A percentile compares a stretch with the other conserved stretches of the same genome.
Evolutionary conservation across 1,140 invertebrate genomes (phyloP).

Genomic region (Ostrea edulis): DNA sequence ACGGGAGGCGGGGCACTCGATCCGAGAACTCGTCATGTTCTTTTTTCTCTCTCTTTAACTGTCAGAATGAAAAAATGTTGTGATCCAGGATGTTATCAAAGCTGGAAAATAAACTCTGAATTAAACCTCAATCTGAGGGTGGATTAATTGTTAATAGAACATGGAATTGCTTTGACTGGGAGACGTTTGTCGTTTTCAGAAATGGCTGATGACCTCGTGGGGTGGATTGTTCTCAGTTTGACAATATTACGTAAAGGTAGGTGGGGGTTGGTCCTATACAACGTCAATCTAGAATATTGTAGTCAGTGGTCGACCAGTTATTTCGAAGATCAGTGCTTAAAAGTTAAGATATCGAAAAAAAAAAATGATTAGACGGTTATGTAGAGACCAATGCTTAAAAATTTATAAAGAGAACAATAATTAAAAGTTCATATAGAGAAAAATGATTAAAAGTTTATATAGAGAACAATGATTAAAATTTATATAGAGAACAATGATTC

Average conservation of each 20-base stretch:
- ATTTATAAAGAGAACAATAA: too few relatives aligned
- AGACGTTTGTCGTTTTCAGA: neutral
- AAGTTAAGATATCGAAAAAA: too few relatives aligned
- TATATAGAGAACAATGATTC: too few relatives aligned
- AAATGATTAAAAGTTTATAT: too few relatives aligned
- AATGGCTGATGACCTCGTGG: neutral
- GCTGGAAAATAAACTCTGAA: neutral
- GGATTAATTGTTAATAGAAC: neutral
- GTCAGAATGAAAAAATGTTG: slow-evolving; percentile 32
- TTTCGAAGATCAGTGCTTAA: too few relatives aligned
- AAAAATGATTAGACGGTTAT: too few relatives aligned
- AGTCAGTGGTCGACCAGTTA: too few relatives aligned
- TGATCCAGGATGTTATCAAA: slow-evolving; percentile 32
- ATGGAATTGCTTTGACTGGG: slow-evolving; percentile 15
- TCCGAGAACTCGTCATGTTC: neutral
- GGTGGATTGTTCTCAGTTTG: neutral
- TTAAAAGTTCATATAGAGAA: too few relatives aligned
- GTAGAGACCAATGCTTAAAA: too few relatives aligned
- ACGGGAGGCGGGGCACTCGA: neutral
- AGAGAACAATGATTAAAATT: too few relatives aligned
- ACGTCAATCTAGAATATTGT: neutral
- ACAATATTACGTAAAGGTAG: slow-evolving; percentile 6
- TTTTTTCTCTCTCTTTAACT: neutral
- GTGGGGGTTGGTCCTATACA: neutral
- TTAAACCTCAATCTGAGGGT: neutral